phyloP scores from a whole-genome alignment of 1,140 invertebrate species.

The Hestina assimilis region DNA sequence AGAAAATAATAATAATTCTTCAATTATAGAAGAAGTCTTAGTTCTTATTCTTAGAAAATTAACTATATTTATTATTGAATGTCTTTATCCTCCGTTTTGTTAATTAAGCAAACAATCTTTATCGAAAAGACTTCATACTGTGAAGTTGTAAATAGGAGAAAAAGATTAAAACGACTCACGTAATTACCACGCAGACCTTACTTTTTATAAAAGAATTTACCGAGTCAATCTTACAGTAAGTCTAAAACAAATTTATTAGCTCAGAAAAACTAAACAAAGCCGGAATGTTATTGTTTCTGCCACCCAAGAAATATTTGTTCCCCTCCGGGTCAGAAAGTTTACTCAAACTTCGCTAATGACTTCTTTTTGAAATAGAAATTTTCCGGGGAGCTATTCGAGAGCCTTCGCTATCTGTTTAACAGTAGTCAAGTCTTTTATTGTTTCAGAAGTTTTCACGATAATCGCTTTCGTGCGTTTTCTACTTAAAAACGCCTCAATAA shows the following conservation, averaged over 20 bases:
- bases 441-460: constrained; percentile 48
- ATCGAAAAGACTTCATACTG: background rate
- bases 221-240: constrained; percentile 8
- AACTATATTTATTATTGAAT: background rate
- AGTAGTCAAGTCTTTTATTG: constrained; percentile 60
- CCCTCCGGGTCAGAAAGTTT: constrained; percentile 49
- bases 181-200: background rate
- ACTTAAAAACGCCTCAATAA: constrained; percentile 32
- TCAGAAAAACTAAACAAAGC: constrained; percentile 41
- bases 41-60: no score
- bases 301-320: constrained; percentile 61
- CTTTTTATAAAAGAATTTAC: constrained; percentile 8
- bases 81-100: background rate
- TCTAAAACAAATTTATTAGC: constrained; percentile 19
- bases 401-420: constrained; percentile 60
- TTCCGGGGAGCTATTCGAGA: constrained; percentile 48
- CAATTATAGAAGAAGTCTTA: no score
- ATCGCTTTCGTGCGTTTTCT: constrained; percentile 46
- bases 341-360: constrained; percentile 62
- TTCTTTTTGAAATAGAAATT: constrained; percentile 60
- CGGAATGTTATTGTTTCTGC: constrained; percentile 47
- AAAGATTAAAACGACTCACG: background rate
- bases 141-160: background rate
- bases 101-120: background rate
- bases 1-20: no score